phyloP scores from a whole-genome alignment of 2,113 vertebrate genomes.

The Tragelaphus strepsiceros region DNA sequence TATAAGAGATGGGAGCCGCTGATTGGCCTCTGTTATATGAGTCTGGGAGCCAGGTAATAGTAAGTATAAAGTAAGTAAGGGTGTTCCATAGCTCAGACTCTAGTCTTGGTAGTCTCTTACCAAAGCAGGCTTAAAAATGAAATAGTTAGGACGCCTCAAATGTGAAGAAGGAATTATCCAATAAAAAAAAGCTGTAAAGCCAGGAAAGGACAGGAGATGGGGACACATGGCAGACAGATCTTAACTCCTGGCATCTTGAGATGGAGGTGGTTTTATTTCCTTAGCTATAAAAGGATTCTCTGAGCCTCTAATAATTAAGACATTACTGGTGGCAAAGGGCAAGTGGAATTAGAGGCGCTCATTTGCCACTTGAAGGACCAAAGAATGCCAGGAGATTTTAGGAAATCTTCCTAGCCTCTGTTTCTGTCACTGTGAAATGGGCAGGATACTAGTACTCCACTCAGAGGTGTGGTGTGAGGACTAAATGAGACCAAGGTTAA shows the following conservation, averaged over 20 bases:
- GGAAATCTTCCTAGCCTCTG: neutral
- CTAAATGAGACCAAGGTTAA: neutral
- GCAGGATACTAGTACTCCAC: neutral
- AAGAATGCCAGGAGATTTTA: neutral
- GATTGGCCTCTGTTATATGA: constrained; percentile 2
- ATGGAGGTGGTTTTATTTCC: neutral
- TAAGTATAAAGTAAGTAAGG: neutral
- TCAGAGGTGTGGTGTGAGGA: neutral
- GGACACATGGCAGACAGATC: neutral
- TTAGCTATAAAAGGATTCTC: neutral
- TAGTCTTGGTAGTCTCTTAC: neutral
- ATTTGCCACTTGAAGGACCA: neutral
- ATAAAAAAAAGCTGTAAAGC: neutral
- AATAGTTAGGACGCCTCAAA: neutral
- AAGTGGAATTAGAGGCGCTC: neutral
- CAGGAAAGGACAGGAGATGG: neutral
- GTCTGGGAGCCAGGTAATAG: constrained; percentile 16
- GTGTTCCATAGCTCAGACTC: neutral
- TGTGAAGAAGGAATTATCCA: neutral
- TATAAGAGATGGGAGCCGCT: constrained; percentile 13
- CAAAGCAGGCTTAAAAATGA: neutral
- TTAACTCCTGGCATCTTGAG: neutral
- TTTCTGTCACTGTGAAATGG: neutral
- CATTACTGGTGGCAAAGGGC: neutral
- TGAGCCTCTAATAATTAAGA: neutral